Conservation (phyloP, 1,140 invertebrate genomes). For the Zaprionus tsacasi region DNA sequence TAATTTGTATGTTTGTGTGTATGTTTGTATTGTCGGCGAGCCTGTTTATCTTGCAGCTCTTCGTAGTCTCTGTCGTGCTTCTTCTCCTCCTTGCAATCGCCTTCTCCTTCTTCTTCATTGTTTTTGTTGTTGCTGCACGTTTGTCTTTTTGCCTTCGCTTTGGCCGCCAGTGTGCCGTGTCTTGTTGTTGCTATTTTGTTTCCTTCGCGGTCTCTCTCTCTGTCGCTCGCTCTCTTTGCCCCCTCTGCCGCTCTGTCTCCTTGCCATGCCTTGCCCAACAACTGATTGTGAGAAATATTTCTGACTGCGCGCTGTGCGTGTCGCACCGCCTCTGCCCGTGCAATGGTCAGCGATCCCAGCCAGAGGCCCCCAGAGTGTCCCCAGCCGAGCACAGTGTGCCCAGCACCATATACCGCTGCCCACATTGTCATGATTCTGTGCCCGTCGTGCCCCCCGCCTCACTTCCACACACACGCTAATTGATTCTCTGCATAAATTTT, state of each 20-base stretch:
- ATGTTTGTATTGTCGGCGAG: slow-evolving; percentile 52
- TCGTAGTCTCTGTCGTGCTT: slow-evolving; percentile 61
- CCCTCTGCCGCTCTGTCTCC: slow-evolving; percentile 20
- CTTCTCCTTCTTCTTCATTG: slow-evolving; percentile 25
- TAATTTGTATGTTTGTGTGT: slow-evolving; percentile 48
- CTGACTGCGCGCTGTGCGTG: slow-evolving; percentile 37
- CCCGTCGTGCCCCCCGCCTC: slow-evolving; percentile 2
- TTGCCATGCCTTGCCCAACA: slow-evolving; percentile 53
- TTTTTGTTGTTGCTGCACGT: slow-evolving; percentile 41
- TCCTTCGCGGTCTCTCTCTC: slow-evolving; percentile 30
- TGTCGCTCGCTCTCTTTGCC: neutral
- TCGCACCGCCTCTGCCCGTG: slow-evolving; percentile 1
- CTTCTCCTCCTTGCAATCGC: slow-evolving; percentile 66
- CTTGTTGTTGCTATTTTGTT: slow-evolving; percentile 58
- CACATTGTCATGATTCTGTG: slow-evolving; percentile 34
- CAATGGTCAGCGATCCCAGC: slow-evolving; percentile 27
- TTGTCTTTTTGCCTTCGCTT: slow-evolving; percentile 71
- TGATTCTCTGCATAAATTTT: slow-evolving; percentile 83
- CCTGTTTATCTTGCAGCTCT: slow-evolving; percentile 49
- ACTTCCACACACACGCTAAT: slow-evolving; percentile 56
- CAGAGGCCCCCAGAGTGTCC: too few relatives aligned
- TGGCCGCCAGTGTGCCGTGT: slow-evolving; percentile 25
- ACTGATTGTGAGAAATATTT: slow-evolving; percentile 80
- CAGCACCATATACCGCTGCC: neutral
- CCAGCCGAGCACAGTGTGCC: neutral